Base-by-base conservation (phyloP, 53 echinoderm and acorn worm genomes). In the Echinarachnius parma region DNA sequence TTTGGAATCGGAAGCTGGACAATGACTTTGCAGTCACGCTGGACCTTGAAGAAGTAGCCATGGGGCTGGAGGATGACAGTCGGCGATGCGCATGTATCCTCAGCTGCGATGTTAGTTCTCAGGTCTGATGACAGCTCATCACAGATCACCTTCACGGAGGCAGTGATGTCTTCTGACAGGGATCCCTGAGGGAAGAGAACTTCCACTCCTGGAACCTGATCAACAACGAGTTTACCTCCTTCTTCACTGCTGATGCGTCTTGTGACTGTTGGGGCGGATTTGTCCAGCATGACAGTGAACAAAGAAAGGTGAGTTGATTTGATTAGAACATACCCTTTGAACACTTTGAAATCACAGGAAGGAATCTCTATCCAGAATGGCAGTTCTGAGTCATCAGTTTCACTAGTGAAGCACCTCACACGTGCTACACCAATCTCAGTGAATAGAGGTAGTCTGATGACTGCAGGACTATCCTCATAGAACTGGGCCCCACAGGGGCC, bases 1-100 rank as follows among this genome's bases (percentile, higher is more conserved):
- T 95, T 77, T 50, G 96, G 96, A 3, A 95, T 44, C 3, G 96
- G 96, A 50, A 95, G 80, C 52, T 81, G 76, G 14, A 95, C 85
- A 11, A 75, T 74, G 33, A 95, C 96, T 3, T 84, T 87, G 29
- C 86, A 70, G 60, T 68, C 78, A 7, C 56, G 64, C 5, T 58
- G 72, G 48, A 54, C 47, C 25, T 85, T 77, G 77, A 95, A 91
- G 30, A 83, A 56, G 56, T 83, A 91, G 15, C 96, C 96, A 71
- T 95, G 96, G 23, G 90, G 90, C 28, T 82, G 77, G 11, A 91
- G 62, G 16, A 91, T 75, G 10, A 95, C 82, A 0, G 78, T 78
- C 2, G 91, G 96, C 1, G 91, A 81, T 21, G 96, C 96, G 9
- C 82, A 55, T 5, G 91, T 88, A 76, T 91, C 91, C 3, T 69